Percentiles rank a stretch among this genome's conserved stretches.
Evolutionary conservation across 2,797 vertebrate species (phyloP).

Genomic region (Aplochiton taeniatus): DNA sequence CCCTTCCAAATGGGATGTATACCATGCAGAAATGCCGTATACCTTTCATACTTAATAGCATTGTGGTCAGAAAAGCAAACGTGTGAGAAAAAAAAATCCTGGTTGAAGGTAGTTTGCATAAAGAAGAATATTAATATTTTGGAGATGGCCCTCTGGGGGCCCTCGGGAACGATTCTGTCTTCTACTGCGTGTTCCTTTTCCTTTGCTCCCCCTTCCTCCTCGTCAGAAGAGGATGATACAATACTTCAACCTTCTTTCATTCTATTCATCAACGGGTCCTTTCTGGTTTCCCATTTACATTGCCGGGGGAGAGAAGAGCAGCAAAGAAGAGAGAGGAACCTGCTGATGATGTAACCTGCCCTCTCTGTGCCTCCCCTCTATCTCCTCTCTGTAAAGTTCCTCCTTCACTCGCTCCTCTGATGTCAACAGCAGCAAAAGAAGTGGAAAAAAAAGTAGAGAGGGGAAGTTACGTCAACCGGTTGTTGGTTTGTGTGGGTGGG

Average conservation of each 20-base stretch:
- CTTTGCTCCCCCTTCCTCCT: neutral
- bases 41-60: too few relatives aligned
- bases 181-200: neutral
- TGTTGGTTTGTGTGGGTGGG: constrained; percentile 2
- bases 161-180: too few relatives aligned
- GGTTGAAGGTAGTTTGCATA: too few relatives aligned
- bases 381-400: constrained; percentile 6
- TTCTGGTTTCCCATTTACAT: constrained; percentile 39
- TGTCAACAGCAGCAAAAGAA: neutral
- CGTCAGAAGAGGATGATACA: too few relatives aligned
- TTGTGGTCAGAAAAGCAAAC: too few relatives aligned
- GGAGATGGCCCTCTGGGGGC: too few relatives aligned
- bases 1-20: too few relatives aligned
- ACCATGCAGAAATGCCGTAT: too few relatives aligned
- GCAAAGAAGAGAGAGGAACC: constrained; percentile 8
- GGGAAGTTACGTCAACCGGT: neutral
- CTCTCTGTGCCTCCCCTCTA: constrained; percentile 24
- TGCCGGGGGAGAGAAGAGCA: neutral
- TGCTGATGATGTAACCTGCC: constrained; percentile 38
- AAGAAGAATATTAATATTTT: too few relatives aligned
- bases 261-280: constrained; percentile 5
- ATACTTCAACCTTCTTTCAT: constrained; percentile 7
- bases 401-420: neutral
- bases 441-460: too few relatives aligned
- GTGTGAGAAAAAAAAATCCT: too few relatives aligned